phyloP scores from a whole-genome alignment of 2,113 vertebrate species.

The Nicator chloris region DNA sequence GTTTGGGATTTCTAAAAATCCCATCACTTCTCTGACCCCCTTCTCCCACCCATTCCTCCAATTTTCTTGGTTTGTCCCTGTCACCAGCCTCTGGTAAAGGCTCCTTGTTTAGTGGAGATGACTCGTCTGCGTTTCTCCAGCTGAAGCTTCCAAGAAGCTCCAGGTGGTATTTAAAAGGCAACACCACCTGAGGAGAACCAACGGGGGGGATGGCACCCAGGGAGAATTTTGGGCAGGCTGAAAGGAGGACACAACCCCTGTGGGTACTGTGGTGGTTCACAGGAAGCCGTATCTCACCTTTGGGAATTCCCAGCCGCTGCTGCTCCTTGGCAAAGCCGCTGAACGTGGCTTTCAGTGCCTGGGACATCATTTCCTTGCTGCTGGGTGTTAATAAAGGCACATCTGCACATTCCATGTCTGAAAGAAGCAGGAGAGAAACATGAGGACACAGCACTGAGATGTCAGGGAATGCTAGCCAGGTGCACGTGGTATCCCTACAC shows the following conservation, averaged over 20 bases:
- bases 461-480: background rate
- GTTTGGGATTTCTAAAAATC: background rate
- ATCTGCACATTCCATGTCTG: constrained; percentile 97
- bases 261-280: fast-evolving
- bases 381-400: constrained; percentile 95
- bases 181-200: background rate
- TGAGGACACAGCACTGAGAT: fast-evolving
- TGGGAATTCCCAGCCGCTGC: constrained; percentile 92
- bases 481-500: background rate
- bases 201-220: background rate
- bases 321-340: constrained; percentile 97
- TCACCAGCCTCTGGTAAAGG: background rate
- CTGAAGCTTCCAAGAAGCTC: background rate
- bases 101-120: background rate
- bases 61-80: background rate
- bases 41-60: background rate
- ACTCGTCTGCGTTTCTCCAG: background rate
- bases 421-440: background rate
- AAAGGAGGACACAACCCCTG: background rate
- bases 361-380: constrained; percentile 99
- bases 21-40: background rate
- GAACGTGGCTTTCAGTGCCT: constrained; percentile 95
- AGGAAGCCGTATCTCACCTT: constrained; percentile 75
- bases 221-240: background rate
- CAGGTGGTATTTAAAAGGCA: background rate